Base-by-base conservation (phyloP, 1,140 invertebrate species). In the Hermetia illucens region DNA sequence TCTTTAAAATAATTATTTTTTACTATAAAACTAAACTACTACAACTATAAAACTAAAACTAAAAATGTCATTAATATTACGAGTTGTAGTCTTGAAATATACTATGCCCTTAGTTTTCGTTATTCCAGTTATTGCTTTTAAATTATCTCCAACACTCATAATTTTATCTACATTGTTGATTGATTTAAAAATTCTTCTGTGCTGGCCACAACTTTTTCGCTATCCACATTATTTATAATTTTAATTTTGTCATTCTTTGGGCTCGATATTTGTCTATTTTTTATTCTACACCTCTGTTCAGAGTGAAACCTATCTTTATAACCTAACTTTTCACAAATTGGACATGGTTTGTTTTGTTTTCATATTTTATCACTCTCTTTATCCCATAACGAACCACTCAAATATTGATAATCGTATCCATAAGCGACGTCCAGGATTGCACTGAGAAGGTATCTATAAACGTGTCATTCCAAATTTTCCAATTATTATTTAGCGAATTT, bases 111-210 rank as follows among this genome's bases (percentile, higher is more conserved):
- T 44, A 22, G 48, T 12, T 21, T 51, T 52, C 38, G 44, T 46
- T 16, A 46, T 44, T 32, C 43, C 47, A 51, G 49, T 53, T 47
- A 50, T 50, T 22, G 50, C 48, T 49, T 44, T 49, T 42, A 52
- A 46, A 41, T 32, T 37, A 21, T 41, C 21, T 31, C 40, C 40
- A 56, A 27, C 43, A 54, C 38, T 42, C 32, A 51, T 39, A 49
- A 47, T 40, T 56, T 53, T 35, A 55, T 53, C 36, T 4, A 51
- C 43, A 43, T 51, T 50, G 31, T 47, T 50, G 19, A 47, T 49
- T 36, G 45, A 52, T 44, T 57, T 52, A 50, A 54, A 56, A 32
- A 52, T 40, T 13, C 48, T 41, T 47, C 32, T 24, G 39, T 31
- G 36, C 45, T 24, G 39, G 44, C 43, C 38, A 49, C 38, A 13